Percentiles rank a stretch among this genome's conserved stretches.
Evolutionary conservation across 1,140 invertebrate species (phyloP).

Genomic region (Drosophila equinoxialis): DNA sequence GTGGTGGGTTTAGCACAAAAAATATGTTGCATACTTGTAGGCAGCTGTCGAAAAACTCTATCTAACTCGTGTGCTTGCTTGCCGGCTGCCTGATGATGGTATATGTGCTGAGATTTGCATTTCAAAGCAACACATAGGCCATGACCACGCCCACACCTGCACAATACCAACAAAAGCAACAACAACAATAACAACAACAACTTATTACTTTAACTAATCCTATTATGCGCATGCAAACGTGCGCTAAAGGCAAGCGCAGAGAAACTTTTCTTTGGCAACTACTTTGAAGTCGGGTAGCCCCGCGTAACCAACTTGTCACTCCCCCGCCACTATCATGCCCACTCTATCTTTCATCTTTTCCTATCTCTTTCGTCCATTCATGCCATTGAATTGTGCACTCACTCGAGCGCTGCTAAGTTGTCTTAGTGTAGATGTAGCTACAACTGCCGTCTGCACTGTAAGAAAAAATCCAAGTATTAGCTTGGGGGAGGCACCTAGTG

Average conservation of each 20-base stretch:
- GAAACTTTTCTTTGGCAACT: constrained; percentile 66
- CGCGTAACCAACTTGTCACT: not conserved
- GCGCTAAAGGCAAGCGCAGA: constrained; percentile 55
- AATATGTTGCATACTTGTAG: constrained; percentile 74
- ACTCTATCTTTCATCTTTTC: not conserved
- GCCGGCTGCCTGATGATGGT: constrained; percentile 12
- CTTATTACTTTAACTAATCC: constrained; percentile 80
- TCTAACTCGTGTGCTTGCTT: not conserved
- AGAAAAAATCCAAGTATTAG: constrained; percentile 52
- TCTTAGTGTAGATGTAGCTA: constrained; percentile 53
- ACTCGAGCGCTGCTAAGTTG: constrained; percentile 75
- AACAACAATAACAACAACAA: constrained; percentile 53
- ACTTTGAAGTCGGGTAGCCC: constrained; percentile 67
- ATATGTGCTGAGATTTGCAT: constrained; percentile 64
- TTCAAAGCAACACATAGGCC: constrained; percentile 50
- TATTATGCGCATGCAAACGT: constrained; percentile 80
- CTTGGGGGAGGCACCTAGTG: not conserved
- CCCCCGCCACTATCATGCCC: constrained; percentile 1
- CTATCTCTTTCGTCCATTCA: constrained; percentile 42
- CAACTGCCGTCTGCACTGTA: constrained; percentile 49
- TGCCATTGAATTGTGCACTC: constrained; percentile 76
- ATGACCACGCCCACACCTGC: constrained; percentile 35
- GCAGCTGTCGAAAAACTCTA: constrained; percentile 60
- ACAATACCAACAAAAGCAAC: constrained; percentile 25
- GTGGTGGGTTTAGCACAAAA: constrained; percentile 48